Conservation (phyloP, 2,888 invertebrate species). For the Julus scandinavius region DNA sequence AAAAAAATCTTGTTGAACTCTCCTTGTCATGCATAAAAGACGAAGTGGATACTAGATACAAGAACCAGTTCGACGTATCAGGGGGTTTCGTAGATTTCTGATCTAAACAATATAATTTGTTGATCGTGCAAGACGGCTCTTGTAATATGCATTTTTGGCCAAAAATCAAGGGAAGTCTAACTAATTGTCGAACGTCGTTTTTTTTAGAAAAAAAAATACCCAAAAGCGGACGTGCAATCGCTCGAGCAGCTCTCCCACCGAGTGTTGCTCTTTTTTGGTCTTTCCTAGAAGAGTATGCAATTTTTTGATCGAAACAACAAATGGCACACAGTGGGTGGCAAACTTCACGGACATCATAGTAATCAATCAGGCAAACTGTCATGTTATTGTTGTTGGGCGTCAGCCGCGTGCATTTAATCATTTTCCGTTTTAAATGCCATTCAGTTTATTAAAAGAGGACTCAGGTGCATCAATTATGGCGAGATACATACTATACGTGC, state of each 20-base stretch:
- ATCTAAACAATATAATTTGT: constrained; percentile 45
- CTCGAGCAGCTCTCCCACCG: constrained; percentile 48
- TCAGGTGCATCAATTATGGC: constrained; percentile 29
- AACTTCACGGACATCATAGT: constrained; percentile 50
- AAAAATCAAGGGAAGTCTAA: constrained; percentile 41
- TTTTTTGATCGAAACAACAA: constrained; percentile 52
- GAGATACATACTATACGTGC: background rate
- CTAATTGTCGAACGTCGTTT: constrained; percentile 38
- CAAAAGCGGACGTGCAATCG: constrained; percentile 39
- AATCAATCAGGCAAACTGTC: constrained; percentile 49
- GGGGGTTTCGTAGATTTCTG: constrained; percentile 28
- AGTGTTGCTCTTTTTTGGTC: constrained; percentile 42
- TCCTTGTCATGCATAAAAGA: constrained; percentile 18
- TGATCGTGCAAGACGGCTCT: constrained; percentile 40
- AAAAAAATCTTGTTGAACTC: background rate
- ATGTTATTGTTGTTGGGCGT: constrained; percentile 46
- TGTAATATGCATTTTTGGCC: constrained; percentile 24
- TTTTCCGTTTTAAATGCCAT: constrained; percentile 46
- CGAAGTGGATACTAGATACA: background rate
- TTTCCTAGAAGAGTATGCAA: constrained; percentile 4
- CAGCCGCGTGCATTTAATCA: constrained; percentile 45
- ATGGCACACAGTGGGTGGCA: constrained; percentile 49
- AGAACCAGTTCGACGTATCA: constrained; percentile 41
- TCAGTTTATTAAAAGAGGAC: constrained; percentile 45
- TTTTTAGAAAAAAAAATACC: background rate